Evolutionary conservation across 2,888 invertebrate species (phyloP), one percentile per base, ranked within the genome.

Genomic region (Thera obeliscata): DNA sequence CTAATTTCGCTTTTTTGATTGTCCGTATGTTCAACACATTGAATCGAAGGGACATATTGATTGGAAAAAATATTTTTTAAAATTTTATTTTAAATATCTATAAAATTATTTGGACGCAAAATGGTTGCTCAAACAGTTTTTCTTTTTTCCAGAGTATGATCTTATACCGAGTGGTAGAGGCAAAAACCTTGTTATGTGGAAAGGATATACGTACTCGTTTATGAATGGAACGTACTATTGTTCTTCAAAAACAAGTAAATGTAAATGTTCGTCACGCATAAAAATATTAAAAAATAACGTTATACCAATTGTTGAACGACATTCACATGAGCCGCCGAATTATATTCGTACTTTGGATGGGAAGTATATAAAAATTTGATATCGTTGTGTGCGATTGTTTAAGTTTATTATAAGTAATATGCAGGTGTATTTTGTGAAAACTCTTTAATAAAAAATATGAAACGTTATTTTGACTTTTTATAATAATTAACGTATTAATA

Each of bases 321-420:
- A 61, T 48, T 12, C 55, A 12, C 61, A 61, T 12, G 35, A 12
- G 6, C 61, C 61, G 9, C 52, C 60, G 36, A 22, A 11, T 9
- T 38, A 60, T 38, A 8, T 52, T 22, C 22, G 52, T 9, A 52
- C 50, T 9, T 0, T 41, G 9, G 11, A 41, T 3, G 52, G 41
- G 52, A 50, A 56, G 38, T 38, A 36, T 12, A 49, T 56, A 50
- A 49, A 49, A 49, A 0, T 49, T 12, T n/a, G n/a, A 49, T 49
- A 49, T 11, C n/a, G 48, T 4, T 12, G 4, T 7, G 41, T 7
- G 7, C 4, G 5, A 7, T 7, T 7, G 41, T 41, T 41, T 7
- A 6, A 22, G 22, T 22, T 22, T 22, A 22, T 22, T 22, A 22
- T 22, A 22, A 22, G 22, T 22, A 22, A 22, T 22, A 22, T 22